phyloP scores from a whole-genome alignment of 2,888 invertebrate species.

The Dolichopus griseipennis region DNA sequence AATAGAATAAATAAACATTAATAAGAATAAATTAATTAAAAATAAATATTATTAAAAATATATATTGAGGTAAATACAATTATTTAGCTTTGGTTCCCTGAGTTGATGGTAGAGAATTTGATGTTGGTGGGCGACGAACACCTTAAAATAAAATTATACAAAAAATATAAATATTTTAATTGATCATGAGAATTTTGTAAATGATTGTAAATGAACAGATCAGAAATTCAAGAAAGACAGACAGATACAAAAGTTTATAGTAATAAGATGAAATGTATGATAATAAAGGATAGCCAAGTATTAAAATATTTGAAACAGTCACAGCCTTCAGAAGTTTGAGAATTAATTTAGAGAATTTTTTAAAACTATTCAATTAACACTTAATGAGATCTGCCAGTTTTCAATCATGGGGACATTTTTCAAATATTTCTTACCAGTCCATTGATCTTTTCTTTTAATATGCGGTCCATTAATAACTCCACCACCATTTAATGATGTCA shows the following conservation, averaged over 20 bases:
- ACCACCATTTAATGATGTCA: slow-evolving; percentile 25
- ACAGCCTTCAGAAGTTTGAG: too few species aligned
- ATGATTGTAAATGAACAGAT: too few species aligned
- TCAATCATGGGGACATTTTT: neutral
- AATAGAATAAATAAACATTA: neutral
- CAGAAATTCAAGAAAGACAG: too few species aligned
- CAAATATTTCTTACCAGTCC: slow-evolving; percentile 31
- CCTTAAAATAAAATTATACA: neutral
- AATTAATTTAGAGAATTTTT: too few species aligned
- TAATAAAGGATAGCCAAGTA: too few species aligned
- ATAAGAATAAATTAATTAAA: neutral
- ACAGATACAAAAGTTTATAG: too few species aligned
- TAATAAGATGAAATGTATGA: too few species aligned
- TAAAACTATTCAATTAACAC: too few species aligned
- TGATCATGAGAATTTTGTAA: too few species aligned
- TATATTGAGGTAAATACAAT: neutral
- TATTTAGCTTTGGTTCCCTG: neutral
- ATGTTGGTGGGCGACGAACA: neutral
- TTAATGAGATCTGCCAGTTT: too few species aligned
- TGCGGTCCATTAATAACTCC: slow-evolving; percentile 27
- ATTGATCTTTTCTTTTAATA: slow-evolving; percentile 40
- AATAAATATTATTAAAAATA: neutral
- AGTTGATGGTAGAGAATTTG: neutral
- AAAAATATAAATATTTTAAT: too few species aligned
- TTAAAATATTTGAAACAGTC: too few species aligned